Base-by-base conservation (phyloP, 2,888 invertebrate species). In the Eristalis pertinax region DNA sequence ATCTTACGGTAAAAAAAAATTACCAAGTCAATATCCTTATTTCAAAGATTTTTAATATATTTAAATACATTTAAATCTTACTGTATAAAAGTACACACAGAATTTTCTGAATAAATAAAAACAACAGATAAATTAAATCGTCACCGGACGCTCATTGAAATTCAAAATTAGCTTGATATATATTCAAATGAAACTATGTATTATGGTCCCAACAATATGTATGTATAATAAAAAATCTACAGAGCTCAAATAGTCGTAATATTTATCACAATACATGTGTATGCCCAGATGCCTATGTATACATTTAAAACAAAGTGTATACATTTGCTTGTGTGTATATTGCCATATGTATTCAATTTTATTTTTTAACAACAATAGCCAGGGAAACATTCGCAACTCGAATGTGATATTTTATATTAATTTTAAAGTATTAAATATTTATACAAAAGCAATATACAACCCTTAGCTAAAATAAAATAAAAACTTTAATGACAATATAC, bases 301-400 rank as follows among this genome's bases (percentile, higher is more conserved):
- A 50, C 19, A 43, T 5, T 32, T 43, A 43, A 50, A 50, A 19
- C 19, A 19, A 19, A 50, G 2, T 19, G 50, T 50, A 19, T 19
- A 50, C 50, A 50, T 50, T 50, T 50, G 19, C n/a, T 50, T 56
- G 24, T 2, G 62, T 22, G 41, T 41, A 29, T 58, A n/a, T 24
- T 60, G 70, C 43, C 43, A 24, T 32, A 83, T 69, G 32, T 26
- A 68, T 68, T 89, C n/a, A 89, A 90, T 91, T 91, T 91, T 91
- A 91, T 92, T 92, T 91, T 88, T 90, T 15, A 91, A 89, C 90
- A 92, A 92, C 92, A 92, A 92, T 92, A 92, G 92, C 92, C 92
- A 89, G 92, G 92, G 91, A 92, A 91, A 91, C 92, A 92, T 92
- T 92, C 92, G 90, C 91, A 92, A 92, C 91, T 92, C 92, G 92